These are phyloP conservation scores for Natrix natrix DNA, from an alignment of 2,797 vertebrate species.

Conservation along the genomic window DNA sequence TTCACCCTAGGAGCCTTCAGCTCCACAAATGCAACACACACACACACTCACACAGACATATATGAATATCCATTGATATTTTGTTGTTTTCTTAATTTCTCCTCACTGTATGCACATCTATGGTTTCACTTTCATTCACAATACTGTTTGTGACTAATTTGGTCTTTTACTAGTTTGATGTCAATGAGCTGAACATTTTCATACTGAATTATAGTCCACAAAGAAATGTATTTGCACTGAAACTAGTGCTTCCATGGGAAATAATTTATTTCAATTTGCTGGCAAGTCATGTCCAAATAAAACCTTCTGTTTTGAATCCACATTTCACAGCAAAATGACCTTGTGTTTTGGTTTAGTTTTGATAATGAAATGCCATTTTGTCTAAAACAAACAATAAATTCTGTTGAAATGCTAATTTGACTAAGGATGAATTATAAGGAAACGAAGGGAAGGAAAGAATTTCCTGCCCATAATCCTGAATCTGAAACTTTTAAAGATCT, in stretches of 20 bases:
- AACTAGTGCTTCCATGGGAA: conserved; percentile 7
- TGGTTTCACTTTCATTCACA: neutral
- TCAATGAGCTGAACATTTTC: conserved; percentile 9
- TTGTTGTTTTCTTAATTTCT: neutral
- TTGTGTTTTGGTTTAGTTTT: conserved; percentile 33
- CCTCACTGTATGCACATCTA: neutral
- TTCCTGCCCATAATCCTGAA: neutral
- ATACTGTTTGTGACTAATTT: neutral
- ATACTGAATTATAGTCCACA: neutral
- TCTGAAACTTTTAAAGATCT: conserved; percentile 9
- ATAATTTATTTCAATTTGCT: conserved; percentile 33
- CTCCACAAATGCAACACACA: too few species aligned
- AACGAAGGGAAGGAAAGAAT: neutral
- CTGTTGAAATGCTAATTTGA: conserved; percentile 10
- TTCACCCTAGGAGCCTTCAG: too few species aligned
- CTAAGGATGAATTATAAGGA: neutral
- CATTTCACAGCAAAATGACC: conserved; percentile 29
- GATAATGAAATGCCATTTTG: conserved; percentile 29
- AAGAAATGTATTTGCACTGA: conserved; percentile 7
- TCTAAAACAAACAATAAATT: conserved; percentile 24
- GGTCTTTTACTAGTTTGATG: neutral
- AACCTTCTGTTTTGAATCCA: conserved; percentile 37
- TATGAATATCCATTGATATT: neutral
- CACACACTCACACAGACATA: too few species aligned
- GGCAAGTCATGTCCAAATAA: conserved; percentile 28